Percentiles rank a stretch among this genome's conserved stretches.
Conservation (phyloP, 2,797 vertebrate species). For the Lagodon rhomboides region DNA sequence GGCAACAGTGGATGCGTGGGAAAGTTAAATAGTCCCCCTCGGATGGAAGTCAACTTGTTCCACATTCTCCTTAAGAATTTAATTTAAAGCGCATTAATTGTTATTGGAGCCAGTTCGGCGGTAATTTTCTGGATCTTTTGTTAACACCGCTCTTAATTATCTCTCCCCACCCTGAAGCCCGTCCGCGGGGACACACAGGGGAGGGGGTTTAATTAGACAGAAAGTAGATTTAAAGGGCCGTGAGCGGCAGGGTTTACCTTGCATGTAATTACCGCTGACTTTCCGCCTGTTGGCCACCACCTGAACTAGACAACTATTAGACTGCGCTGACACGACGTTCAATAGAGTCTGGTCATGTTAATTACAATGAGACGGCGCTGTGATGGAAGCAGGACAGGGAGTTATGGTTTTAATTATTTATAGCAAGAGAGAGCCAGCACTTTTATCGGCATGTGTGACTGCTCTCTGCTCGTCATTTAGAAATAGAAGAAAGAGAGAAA, state of each 20-base stretch:
- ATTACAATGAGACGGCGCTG: conserved; percentile 36
- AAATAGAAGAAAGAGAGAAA: neutral
- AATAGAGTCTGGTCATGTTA: conserved; percentile 22
- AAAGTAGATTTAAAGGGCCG: conserved; percentile 81
- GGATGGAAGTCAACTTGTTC: conserved; percentile 72
- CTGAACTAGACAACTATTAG: conserved; percentile 77
- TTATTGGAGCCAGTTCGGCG: conserved; percentile 84
- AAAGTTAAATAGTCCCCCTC: conserved; percentile 97
- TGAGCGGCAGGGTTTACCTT: conserved; percentile 78
- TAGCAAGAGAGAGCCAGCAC: neutral
- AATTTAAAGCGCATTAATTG: conserved; percentile 91
- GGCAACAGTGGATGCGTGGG: conserved; percentile 88
- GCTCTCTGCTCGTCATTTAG: neutral
- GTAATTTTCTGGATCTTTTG: conserved; percentile 85
- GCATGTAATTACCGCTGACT: conserved; percentile 86
- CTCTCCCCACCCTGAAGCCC: conserved; percentile 54
- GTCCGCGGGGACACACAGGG: neutral
- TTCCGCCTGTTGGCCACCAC: conserved; percentile 85
- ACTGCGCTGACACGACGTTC: conserved; percentile 53
- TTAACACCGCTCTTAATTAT: conserved; percentile 86
- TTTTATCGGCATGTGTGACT: neutral
- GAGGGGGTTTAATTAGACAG: conserved; percentile 85
- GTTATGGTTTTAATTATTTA: conserved; percentile 2
- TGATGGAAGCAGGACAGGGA: conserved; percentile 8
- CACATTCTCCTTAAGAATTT: conserved; percentile 83